Conservation (phyloP, 2,888 invertebrate genomes). For the Diarsia mendica region DNA sequence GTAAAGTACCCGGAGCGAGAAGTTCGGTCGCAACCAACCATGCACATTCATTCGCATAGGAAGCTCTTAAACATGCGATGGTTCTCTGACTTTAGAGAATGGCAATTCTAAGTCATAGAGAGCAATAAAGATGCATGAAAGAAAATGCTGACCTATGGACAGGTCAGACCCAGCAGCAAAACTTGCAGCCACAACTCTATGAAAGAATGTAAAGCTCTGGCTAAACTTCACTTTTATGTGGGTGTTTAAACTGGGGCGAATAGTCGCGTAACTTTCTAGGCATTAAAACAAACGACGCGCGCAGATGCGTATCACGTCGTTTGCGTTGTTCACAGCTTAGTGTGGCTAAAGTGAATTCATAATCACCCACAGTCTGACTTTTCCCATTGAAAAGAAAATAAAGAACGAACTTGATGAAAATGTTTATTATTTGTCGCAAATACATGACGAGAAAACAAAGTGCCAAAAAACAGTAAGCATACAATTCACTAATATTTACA, state of each 20-base stretch:
- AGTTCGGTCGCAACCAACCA: background rate
- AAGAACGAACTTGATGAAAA: too few relatives aligned
- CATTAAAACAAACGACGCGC: background rate
- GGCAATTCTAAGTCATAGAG: background rate
- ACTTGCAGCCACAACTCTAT: background rate
- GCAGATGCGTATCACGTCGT: background rate
- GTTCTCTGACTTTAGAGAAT: background rate
- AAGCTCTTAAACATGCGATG: background rate
- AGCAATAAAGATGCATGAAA: background rate
- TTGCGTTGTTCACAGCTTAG: background rate
- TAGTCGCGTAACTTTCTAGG: background rate
- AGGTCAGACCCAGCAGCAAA: background rate
- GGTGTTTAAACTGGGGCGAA: background rate
- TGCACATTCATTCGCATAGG: background rate
- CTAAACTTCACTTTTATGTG: background rate
- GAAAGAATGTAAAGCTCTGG: background rate
- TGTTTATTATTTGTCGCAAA: too few relatives aligned
- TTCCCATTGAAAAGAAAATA: too few relatives aligned
- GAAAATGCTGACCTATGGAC: background rate
- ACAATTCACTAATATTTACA: too few relatives aligned
- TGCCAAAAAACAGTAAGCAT: too few relatives aligned
- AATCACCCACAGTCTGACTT: background rate
- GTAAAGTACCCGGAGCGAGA: background rate
- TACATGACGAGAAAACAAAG: too few relatives aligned
- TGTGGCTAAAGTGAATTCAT: background rate